Conservation (phyloP, 2,888 invertebrate genomes). For the Anthophora plumipes region DNA sequence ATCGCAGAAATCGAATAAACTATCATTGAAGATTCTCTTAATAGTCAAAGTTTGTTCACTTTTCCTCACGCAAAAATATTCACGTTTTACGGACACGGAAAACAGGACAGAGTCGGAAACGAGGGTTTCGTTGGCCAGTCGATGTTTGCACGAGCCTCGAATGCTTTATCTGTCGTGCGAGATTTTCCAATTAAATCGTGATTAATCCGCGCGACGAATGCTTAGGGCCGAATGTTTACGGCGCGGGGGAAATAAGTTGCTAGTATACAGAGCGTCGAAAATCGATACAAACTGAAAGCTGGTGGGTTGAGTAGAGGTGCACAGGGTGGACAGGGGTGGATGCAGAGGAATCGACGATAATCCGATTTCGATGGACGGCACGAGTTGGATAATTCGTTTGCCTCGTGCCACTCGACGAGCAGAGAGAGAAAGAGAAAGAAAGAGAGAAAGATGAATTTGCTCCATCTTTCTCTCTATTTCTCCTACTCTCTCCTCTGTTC, state of each 20-base stretch:
- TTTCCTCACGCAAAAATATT: not conserved
- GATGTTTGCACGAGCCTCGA: constrained; percentile 47
- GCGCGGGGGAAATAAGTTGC: constrained; percentile 55
- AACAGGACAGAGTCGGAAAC: not conserved
- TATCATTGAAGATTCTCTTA: too few relatives aligned
- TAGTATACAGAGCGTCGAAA: constrained; percentile 50
- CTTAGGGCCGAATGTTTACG: constrained; percentile 65
- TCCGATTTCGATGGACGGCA: constrained; percentile 63
- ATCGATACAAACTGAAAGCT: constrained; percentile 38
- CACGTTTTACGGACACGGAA: not conserved
- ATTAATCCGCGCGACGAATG: constrained; percentile 70
- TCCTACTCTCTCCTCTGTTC: not conserved
- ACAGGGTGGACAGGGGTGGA: not conserved
- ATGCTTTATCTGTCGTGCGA: constrained; percentile 67
- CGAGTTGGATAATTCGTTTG: constrained; percentile 60
- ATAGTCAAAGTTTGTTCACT: too few relatives aligned
- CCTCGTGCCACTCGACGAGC: constrained; percentile 37
- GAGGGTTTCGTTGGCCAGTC: constrained; percentile 9
- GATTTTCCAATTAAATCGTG: constrained; percentile 75
- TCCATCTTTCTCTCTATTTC: not conserved
- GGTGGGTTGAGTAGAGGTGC: constrained; percentile 1
- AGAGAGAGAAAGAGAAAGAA: not conserved
- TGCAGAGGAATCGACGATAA: constrained; percentile 64
- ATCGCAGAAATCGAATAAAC: too few relatives aligned
- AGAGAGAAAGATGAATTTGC: not conserved